Base-by-base conservation (phyloP, 1,140 invertebrate genomes). In the Brachionus angularis region DNA sequence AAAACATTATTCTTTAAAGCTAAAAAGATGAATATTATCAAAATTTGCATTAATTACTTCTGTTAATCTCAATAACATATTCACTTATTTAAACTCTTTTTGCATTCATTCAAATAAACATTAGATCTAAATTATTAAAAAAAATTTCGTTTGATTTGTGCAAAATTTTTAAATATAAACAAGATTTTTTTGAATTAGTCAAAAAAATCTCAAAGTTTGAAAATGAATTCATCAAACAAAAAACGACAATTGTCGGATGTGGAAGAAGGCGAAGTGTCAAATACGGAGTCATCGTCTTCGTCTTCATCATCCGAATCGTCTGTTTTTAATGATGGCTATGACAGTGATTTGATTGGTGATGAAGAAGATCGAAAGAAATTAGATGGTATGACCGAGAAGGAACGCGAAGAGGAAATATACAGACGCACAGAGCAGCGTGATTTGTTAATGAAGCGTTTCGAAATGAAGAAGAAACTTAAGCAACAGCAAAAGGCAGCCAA, bases 331-430 rank as follows among this genome's bases (percentile, higher is more conserved):
- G 71, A 72, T 23, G 71, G 71, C 14, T 67, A 49, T 27, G 71
- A 72, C 31, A 34, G 29, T 2, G 53, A 72, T 25, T 16, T 58
- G 31, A 58, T 58, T n/a, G 71, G 71, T 25, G 50, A 72, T 16
- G 55, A 49, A 3, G 53, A 72, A 14, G 71, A 72, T 47, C n/a
- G 71, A 21, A 33, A 25, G 8, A 14, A 46, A 1, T 34, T 72
- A 34, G 50, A 58, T n/a, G 14, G 8, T 5, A 58, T 72, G 50
- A 62, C 71, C 21, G 71, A 72, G 34, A 49, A 52, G n/a, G 71
- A 72, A 29, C 53, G 71, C 12, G 71, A 72, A 52, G 71, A 58
- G 8, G 71, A 72, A 36, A 47, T 72, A 16, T 62, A 52, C 21
- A 10, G 50, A 21, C 50, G 71, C 12, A 29, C 50, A 33, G 71